Evolutionary conservation across 2,888 invertebrate genomes (phyloP).

Genomic region (Fabriciana adippe): DNA sequence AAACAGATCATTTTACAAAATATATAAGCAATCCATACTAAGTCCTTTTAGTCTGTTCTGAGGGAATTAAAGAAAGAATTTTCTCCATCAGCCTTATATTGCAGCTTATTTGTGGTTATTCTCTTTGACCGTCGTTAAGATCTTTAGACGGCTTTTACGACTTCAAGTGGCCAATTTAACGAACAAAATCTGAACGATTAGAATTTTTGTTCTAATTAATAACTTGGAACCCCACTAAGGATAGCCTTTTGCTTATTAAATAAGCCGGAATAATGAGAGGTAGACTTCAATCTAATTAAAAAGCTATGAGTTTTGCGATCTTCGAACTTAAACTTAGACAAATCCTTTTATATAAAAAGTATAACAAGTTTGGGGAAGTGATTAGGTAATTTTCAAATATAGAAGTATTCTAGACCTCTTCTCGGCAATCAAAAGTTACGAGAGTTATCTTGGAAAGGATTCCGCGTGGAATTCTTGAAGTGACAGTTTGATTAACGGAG

Average conservation of each 20-base stretch:
- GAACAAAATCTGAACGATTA: constrained; percentile 79
- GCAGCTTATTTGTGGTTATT: constrained; percentile 82
- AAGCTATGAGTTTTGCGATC: constrained; percentile 10
- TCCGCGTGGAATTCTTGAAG: constrained; percentile 80
- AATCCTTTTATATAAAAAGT: constrained; percentile 27
- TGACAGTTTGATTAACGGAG: constrained; percentile 83
- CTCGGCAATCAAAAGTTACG: constrained; percentile 79
- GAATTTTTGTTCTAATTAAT: constrained; percentile 81
- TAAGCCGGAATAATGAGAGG: constrained; percentile 65
- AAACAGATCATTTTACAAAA: constrained; percentile 62
- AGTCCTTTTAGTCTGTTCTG: constrained; percentile 71
- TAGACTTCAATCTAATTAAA: constrained; percentile 58
- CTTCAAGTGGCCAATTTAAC: constrained; percentile 81
- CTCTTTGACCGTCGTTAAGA: constrained; percentile 82
- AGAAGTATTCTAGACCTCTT: constrained; percentile 72
- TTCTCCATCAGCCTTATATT: constrained; percentile 75
- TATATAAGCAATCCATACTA: constrained; percentile 68
- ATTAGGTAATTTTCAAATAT: constrained; percentile 74
- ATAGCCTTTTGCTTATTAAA: constrained; percentile 67
- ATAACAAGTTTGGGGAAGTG: constrained; percentile 55
- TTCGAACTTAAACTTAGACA: not conserved
- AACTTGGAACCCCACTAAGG: constrained; percentile 64
- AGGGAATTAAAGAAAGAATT: constrained; percentile 80
- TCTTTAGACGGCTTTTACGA: constrained; percentile 78
- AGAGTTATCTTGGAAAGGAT: constrained; percentile 77